These are phyloP conservation scores for Hydrocynus forskahlii DNA, from an alignment of 2,797 vertebrate genomes.

Conservation along the genomic window DNA sequence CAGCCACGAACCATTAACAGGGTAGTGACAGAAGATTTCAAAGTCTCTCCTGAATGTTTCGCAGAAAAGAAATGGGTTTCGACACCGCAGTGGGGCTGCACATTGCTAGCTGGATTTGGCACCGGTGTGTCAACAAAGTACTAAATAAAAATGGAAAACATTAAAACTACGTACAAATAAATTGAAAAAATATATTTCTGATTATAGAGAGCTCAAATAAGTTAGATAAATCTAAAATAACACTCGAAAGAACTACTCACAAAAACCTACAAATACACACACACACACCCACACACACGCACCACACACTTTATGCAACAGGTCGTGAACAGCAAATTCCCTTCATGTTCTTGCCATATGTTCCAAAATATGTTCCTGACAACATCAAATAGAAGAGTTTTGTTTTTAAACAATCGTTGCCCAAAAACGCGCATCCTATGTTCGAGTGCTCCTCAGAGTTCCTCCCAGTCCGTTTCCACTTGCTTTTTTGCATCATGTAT, in stretches of 20 bases:
- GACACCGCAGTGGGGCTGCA: conserved; percentile 38
- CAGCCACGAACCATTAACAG: not conserved
- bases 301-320: conserved; percentile 35
- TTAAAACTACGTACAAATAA: conserved; percentile 50
- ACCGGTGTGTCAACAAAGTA: conserved; percentile 48
- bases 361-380: conserved; percentile 21
- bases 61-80: conserved; percentile 29
- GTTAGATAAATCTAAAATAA: conserved; percentile 60
- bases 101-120: conserved; percentile 52
- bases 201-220: conserved; percentile 67
- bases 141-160: conserved; percentile 43
- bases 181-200: conserved; percentile 70
- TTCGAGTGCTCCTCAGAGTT: conserved; percentile 29
- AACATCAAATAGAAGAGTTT: not conserved
- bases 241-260: conserved; percentile 56
- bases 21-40: not conserved
- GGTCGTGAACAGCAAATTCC: conserved; percentile 7
- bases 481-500: conserved; percentile 76
- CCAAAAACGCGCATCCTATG: not conserved
- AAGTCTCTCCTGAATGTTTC: not conserved
- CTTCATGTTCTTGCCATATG: not conserved
- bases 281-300: conserved; percentile 24
- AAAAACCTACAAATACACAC: conserved; percentile 52
- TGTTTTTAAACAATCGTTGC: not conserved
- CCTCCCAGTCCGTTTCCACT: conserved; percentile 14